Evolutionary conservation across 2,888 invertebrate species (phyloP).

Genomic region (Scaptomyza cyrtandrae): DNA sequence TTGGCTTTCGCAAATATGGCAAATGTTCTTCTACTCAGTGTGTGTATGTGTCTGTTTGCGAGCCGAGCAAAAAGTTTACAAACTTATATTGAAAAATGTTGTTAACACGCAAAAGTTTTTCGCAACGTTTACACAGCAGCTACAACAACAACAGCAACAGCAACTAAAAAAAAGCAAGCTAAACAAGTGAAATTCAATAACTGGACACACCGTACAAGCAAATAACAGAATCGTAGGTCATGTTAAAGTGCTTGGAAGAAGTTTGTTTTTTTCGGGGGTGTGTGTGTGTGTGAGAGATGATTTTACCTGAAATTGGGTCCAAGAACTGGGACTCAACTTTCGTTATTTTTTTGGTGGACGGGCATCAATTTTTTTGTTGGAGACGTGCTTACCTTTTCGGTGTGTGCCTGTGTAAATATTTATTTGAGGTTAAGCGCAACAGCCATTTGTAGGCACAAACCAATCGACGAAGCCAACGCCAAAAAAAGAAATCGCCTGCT

Average conservation of each 20-base stretch:
- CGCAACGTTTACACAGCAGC: conserved; percentile 73
- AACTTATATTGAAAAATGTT: conserved; percentile 80
- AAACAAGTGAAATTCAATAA: conserved; percentile 74
- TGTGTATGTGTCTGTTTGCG: conserved; percentile 36
- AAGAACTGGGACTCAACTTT: background rate
- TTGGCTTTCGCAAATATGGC: conserved; percentile 67
- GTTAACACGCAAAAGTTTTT: conserved; percentile 79
- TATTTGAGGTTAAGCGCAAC: conserved; percentile 57
- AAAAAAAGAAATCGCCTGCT: conserved; percentile 21
- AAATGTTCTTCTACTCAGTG: conserved; percentile 42
- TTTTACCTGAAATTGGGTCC: background rate
- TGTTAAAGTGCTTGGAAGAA: conserved; percentile 74
- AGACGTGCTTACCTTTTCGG: conserved; percentile 53
- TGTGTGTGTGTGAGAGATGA: conserved; percentile 12
- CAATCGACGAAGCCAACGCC: conserved; percentile 10
- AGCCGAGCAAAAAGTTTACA: conserved; percentile 69
- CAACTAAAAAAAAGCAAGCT: conserved; percentile 62
- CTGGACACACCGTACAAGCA: conserved; percentile 65
- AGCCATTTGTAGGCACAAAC: conserved; percentile 42
- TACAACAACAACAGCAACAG: conserved; percentile 34
- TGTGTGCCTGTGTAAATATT: conserved; percentile 64
- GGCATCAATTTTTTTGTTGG: conserved; percentile 31
- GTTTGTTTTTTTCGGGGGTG: conserved; percentile 13
- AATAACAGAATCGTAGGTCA: conserved; percentile 57
- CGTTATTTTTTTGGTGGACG: background rate